Evolutionary conservation across 2,888 invertebrate genomes (phyloP).

Genomic region (Apamea sordens): DNA sequence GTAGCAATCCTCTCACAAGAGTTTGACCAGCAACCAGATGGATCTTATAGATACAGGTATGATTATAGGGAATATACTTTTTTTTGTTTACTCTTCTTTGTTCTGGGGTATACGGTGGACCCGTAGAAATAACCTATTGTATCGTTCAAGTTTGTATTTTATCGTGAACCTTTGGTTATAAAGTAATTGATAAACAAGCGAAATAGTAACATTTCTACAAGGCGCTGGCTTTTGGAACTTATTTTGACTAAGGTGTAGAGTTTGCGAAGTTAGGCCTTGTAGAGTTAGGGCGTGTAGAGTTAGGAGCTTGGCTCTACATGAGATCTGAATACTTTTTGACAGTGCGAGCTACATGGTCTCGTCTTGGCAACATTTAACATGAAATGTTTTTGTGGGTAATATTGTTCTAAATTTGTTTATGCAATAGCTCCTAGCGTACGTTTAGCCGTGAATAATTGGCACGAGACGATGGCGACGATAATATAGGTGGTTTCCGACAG

Average conservation of each 20-base stretch:
- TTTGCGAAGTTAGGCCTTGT: too few species aligned
- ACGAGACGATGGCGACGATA: background rate
- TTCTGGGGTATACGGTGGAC: too few species aligned
- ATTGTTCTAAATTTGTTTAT: background rate
- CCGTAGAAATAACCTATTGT: background rate
- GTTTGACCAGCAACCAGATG: slow-evolving; percentile 93
- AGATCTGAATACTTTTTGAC: too few species aligned
- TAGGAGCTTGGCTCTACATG: too few species aligned
- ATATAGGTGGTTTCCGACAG: background rate
- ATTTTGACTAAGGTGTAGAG: too few species aligned
- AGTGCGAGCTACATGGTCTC: too few species aligned
- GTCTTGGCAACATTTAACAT: too few species aligned
- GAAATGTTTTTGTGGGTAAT: too few species aligned
- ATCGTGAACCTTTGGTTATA: background rate
- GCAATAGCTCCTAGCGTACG: background rate
- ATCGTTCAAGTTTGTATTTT: background rate
- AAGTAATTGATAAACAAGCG: background rate
- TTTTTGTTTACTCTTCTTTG: background rate
- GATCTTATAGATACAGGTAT: slow-evolving; percentile 93
- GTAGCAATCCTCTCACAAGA: slow-evolving; percentile 93
- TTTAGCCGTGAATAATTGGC: background rate
- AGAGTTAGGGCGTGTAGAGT: too few species aligned
- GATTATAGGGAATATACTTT: background rate
- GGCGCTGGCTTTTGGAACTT: background rate
- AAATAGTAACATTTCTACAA: background rate